Evolutionary conservation across 2,113 vertebrate genomes (phyloP), one percentile per base, ranked within the genome.

Genomic region (Amblyornis subalaris): DNA sequence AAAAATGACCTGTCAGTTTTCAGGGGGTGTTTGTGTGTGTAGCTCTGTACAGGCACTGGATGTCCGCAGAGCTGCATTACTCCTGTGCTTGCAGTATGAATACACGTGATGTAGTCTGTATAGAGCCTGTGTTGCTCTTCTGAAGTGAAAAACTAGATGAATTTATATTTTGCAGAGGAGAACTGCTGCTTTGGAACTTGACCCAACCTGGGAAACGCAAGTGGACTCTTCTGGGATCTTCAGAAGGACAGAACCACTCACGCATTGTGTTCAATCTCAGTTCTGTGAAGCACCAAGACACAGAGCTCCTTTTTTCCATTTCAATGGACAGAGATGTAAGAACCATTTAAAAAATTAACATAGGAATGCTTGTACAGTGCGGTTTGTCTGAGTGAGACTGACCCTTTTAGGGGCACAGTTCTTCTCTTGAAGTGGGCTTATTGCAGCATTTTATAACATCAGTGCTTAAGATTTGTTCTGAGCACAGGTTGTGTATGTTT

Each of bases 291-390:
- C 94, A 90, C 12, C 97, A 98, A 48, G 98, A 96, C 89, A 96
- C 73, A 36, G 97, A 98, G 79, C 97, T 99, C 44, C 98, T 99
- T 48, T 86, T 99, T 93, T 99, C 99, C 96, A 99, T 98, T 24
- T 99, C 99, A 66, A 99, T 99, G 99, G 99, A 99, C 96, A 97
- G 99, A 97, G 98, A 99, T 91, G 99, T 99, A 96, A 97, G 98
- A 89, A 50, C 55, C 26, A 11, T 64, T 66, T 70, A 8, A 45
- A 78, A 42, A 86, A 91, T 70, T 69, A 66, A 15, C 65, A 44
- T 69, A 20, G 54, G 53, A 83, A 55, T 58, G 38, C 33, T 28
- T 7, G 4, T 55, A 28, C 24, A 22, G 0, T 35, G 26, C 21
- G 23, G 17, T 66, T 70, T 57, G 38, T 12, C 17, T 64, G 58